A percentile compares a stretch with the other conserved stretches of the same genome.
These are phyloP conservation scores for Lophius piscatorius DNA, from an alignment of 2,113 vertebrate genomes.

Conservation along the genomic window DNA sequence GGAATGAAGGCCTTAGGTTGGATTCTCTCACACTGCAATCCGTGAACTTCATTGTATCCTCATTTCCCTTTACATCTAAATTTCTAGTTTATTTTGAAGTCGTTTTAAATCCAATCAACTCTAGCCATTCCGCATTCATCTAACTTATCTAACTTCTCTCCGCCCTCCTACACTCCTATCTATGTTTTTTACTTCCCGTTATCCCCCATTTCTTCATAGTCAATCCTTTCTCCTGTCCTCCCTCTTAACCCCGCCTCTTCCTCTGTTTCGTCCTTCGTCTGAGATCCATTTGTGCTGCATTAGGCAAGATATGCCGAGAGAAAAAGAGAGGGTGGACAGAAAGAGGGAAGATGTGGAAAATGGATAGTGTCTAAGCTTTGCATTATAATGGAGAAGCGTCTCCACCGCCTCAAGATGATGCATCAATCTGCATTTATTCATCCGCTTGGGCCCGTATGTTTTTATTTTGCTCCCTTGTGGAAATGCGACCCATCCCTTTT, in stretches of 20 bases:
- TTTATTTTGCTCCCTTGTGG: conserved; percentile 30
- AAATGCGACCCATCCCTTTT: conserved; percentile 19
- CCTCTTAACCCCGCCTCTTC: conserved; percentile 19
- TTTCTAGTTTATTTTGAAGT: conserved; percentile 2
- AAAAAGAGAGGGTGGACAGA: conserved; percentile 37
- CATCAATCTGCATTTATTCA: conserved; percentile 64
- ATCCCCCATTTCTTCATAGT: background rate
- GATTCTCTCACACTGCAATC: conserved; percentile 16
- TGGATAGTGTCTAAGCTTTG: conserved; percentile 65
- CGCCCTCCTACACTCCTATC: conserved; percentile 20
- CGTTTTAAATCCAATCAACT: background rate
- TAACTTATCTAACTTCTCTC: conserved; percentile 3
- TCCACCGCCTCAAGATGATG: conserved; percentile 41
- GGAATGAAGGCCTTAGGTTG: conserved; percentile 12
- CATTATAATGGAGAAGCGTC: conserved; percentile 67
- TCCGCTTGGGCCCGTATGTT: conserved; percentile 20
- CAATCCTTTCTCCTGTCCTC: conserved; percentile 28
- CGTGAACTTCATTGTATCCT: conserved; percentile 37
- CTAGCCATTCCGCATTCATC: conserved; percentile 9
- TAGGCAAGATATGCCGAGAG: conserved; percentile 58
- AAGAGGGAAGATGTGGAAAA: conserved; percentile 49
- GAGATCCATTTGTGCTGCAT: conserved; percentile 65
- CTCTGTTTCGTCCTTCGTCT: conserved; percentile 37
- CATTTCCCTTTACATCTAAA: background rate
- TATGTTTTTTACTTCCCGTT: conserved; percentile 9